phyloP scores from a whole-genome alignment of 2,113 vertebrate species.

The Ammodytes dubius region DNA sequence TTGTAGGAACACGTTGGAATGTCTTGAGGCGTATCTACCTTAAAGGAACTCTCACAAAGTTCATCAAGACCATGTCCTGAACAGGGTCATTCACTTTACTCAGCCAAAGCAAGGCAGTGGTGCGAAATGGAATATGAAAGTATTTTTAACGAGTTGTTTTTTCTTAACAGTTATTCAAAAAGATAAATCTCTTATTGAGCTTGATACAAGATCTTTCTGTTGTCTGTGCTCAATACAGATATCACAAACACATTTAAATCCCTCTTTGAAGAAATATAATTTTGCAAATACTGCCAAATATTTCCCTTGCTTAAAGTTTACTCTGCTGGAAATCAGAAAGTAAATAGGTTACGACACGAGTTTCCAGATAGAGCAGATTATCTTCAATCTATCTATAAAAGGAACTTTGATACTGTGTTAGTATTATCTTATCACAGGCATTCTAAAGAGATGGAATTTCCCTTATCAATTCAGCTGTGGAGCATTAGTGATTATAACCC shows the following conservation, averaged over 20 bases:
- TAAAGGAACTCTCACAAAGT: background rate
- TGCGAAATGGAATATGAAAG: background rate
- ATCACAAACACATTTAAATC: background rate
- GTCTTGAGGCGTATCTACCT: constrained; percentile 7
- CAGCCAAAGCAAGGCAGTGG: background rate
- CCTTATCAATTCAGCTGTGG: background rate
- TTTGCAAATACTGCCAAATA: background rate
- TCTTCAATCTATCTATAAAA: background rate
- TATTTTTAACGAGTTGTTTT: background rate
- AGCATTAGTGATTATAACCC: background rate
- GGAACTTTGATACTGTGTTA: constrained; percentile 17
- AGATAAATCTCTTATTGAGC: background rate
- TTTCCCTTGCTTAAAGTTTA: background rate
- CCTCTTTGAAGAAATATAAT: background rate
- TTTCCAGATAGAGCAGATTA: background rate
- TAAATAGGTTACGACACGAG: background rate
- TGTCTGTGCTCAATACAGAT: background rate
- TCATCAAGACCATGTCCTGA: background rate
- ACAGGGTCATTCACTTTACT: background rate
- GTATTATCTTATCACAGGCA: constrained; percentile 33
- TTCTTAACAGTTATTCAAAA: background rate
- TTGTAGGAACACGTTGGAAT: constrained; percentile 6
- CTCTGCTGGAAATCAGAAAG: background rate
- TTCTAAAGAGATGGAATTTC: background rate
- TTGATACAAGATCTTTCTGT: background rate